Base-by-base conservation (phyloP, 2,113 vertebrate genomes). In the Odobenus rosmarus region DNA sequence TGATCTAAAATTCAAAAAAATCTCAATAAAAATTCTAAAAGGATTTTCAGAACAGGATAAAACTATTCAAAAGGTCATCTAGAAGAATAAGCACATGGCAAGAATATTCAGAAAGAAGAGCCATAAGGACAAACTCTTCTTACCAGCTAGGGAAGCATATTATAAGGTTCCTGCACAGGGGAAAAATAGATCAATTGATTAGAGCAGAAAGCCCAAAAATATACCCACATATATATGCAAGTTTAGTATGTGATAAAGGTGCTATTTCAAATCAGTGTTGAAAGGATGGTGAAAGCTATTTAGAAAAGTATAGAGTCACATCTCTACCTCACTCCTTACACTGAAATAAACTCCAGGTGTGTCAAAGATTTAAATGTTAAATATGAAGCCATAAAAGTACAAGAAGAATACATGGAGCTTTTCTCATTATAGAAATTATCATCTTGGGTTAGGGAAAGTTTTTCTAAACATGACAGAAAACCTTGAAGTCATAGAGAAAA, bases 381-480 rank as follows among this genome's bases (percentile, higher is more conserved):
- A 93, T 88, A 76, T 57, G 23, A 88, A 67, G 74, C 9, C 24
- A 51, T 26, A 59, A 31, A 79, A 90, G 31, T 59, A 69, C 10
- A 92, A 62, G 42, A 76, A 83, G 24, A 93, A 77, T 61, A 93
- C 28, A 31, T 19, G 8, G 88, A 88, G 24, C 36, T 67, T 49
- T 67, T 67, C 49, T 81, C 19, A 5, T 80, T 67, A 31, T 55
- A 81, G 51, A 91, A 67, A 49, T 86, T 57, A 86, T 49, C 86
- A 64, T 72, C 16, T 53, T 67, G 24, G 3, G n/a, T 84, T 81
- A 83, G 12, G 51, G 19, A 53, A 13, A 39, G 16, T 64, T 92
- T 88, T 74, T 92, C 67, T n/a, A 36, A 92, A 92, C 51, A 69
- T 42, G 33, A 82, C 19, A 59, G 57, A 82, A 82, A 96, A 49